Evolutionary conservation across 2,888 invertebrate genomes (phyloP), one percentile per base, ranked within the genome.

Genomic region (Sepioteuthis lessoniana): DNA sequence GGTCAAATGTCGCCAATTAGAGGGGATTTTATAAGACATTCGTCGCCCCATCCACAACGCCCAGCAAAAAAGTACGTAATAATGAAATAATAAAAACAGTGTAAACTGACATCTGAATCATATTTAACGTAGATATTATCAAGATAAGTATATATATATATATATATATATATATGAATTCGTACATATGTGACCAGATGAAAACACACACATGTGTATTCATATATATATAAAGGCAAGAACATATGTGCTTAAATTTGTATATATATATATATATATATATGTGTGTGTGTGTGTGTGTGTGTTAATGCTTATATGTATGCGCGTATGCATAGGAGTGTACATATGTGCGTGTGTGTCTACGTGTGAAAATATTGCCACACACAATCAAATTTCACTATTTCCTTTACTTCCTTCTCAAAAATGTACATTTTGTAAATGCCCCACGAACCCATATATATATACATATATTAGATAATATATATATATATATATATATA

Each of bases 1-100:
- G 76, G 76, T 76, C 76, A 76, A 76, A 76, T 76, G 76, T 76
- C 76, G 76, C n/a, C 76, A 76, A 76, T 76, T 76, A 76, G 76
- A 76, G n/a, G n/a, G 35, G 76, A 76, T 76, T 76, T 76, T 76
- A 76, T 76, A 76, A 76, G 76, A 76, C 76, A 76, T 76, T 35
- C 35, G n/a, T 13, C n/a, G n/a, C n/a, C 35, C 76, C 76, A n/a
- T 8, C n/a, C 76, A 76, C 76, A n/a, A 76, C 76, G 76, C 76
- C 35, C n/a, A 76, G 76, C 76, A n/a, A 35, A 76, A 76, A 76
- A 10, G 76, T 13, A 76, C 76, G 76, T 76, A 76, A 76, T 76
- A 76, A 76, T 76, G 76, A 76, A 76, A 76, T 76, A 76, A 76
- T 76, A 76, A 76, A 76, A 76, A 76, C 76, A 76, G 76, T 76